These are phyloP conservation scores for Eunapius fragilis DNA, from an alignment of 37 sponge, comb jelly and placozoan genomes.

Conservation along the genomic window DNA sequence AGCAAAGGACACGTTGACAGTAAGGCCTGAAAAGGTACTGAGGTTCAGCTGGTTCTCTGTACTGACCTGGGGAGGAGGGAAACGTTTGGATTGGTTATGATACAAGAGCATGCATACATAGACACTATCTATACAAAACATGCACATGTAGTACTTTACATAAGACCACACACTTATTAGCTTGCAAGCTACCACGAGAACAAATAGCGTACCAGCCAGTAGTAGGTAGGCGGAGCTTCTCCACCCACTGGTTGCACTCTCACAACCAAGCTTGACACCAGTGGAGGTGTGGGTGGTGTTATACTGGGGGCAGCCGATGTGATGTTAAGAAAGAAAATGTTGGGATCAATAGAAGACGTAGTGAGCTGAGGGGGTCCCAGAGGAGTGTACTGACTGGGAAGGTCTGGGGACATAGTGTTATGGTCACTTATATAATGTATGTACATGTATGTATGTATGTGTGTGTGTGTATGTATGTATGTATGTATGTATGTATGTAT, in stretches of 20 bases:
- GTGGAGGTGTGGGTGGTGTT: not conserved
- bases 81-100: too few species aligned
- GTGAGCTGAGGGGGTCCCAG: not conserved
- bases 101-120: too few species aligned
- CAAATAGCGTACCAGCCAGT: not conserved
- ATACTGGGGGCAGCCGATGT: not conserved
- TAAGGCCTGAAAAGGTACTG: constrained; percentile 28
- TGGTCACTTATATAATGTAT: too few species aligned
- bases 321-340: not conserved
- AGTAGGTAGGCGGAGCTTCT: not conserved
- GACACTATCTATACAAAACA: too few species aligned
- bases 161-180: too few species aligned
- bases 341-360: not conserved
- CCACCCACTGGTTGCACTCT: not conserved
- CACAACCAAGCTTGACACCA: not conserved
- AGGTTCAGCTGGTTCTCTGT: constrained; percentile 30
- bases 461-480: too few species aligned
- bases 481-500: too few species aligned
- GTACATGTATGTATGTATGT: not conserved
- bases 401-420: not conserved
- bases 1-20: constrained; percentile 62
- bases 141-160: too few species aligned
- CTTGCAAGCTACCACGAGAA: too few species aligned
- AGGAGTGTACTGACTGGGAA: not conserved
- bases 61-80: constrained; percentile 20